Base-by-base conservation (phyloP, 2,113 vertebrate genomes). In the Corythoichthys haematopterus region DNA sequence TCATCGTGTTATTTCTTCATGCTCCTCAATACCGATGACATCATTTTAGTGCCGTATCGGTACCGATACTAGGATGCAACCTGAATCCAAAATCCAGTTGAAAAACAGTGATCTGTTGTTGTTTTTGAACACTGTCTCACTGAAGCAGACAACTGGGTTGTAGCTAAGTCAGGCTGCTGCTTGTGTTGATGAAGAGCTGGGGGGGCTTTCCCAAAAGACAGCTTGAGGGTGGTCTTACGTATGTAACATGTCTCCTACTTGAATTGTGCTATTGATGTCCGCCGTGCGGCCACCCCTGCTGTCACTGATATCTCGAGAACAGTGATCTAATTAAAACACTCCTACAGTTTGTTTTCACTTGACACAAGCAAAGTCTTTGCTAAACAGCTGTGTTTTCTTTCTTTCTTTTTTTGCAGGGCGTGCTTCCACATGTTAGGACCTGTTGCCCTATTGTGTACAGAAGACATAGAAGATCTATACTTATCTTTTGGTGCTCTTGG, bases 301-400 rank as follows among this genome's bases (percentile, higher is more conserved):
- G 84, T 90, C 87, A 88, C 82, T 52, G 80, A 87, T 83, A 71
- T 84, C 84, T 84, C 83, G 80, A 77, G 78, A 86, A 83, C 83
- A 82, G 84, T 80, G 83, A 87, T 85, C 80, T 91, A 87, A 90
- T 88, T 90, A 90, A 89, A 87, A 87, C 84, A 79, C 82, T 77
- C 78, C 74, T 43, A 65, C 56, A 68, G 80, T 87, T 85, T 86
- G 85, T 90, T 90, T 87, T 79, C 71, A 76, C 84, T 85, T 80
- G 71, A 74, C 74, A 80, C 74, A 85, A 85, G 88, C 82, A 77
- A 85, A 78, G 84, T 74, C 69, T 72, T 69, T 69, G 43, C 78
- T 61, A 74, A 82, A 82, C 76, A 77, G 76, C 79, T 83, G 67
- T 57, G 58, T 74, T 58, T 76, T 65, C 51, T 36, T 65, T 55